Percentiles rank a stretch among this genome's conserved stretches.
Evolutionary conservation across 2,113 vertebrate species (phyloP).

Genomic region (Labeo rohita): DNA sequence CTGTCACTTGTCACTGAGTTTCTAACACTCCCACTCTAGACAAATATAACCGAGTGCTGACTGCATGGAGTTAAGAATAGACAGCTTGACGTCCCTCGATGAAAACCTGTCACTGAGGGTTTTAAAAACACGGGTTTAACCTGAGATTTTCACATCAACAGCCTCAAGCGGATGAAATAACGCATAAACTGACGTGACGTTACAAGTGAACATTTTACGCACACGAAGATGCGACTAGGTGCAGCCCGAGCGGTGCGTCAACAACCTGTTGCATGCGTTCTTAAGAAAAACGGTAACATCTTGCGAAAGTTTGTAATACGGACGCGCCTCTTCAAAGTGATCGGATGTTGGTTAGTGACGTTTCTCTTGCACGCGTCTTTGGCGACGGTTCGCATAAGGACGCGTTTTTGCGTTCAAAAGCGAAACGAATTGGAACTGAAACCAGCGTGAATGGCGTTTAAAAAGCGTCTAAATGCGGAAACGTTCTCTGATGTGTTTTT

Average conservation of each 20-base stretch:
- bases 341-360: not conserved
- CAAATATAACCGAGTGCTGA: slow-evolving; percentile 22
- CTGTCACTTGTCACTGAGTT: slow-evolving; percentile 28
- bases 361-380: not conserved
- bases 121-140: not conserved
- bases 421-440: not conserved
- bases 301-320: not conserved
- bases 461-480: not conserved
- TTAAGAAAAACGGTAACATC: not conserved
- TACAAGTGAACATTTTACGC: not conserved
- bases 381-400: not conserved
- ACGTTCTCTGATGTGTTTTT: not conserved
- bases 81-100: not conserved
- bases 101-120: not conserved
- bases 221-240: not conserved
- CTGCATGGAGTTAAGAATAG: slow-evolving; percentile 31
- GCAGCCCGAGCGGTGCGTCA: not conserved
- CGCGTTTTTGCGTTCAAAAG: not conserved
- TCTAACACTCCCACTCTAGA: slow-evolving; percentile 7
- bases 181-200: not conserved
- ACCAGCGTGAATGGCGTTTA: not conserved
- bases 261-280: slow-evolving; percentile 16
- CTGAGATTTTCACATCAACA: not conserved
- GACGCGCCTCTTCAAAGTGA: not conserved
- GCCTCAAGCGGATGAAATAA: not conserved